A percentile compares a stretch with the other conserved stretches of the same genome.
These are phyloP conservation scores for Cotesia congregata DNA, from an alignment of 2,888 invertebrate species.

Conservation along the genomic window DNA sequence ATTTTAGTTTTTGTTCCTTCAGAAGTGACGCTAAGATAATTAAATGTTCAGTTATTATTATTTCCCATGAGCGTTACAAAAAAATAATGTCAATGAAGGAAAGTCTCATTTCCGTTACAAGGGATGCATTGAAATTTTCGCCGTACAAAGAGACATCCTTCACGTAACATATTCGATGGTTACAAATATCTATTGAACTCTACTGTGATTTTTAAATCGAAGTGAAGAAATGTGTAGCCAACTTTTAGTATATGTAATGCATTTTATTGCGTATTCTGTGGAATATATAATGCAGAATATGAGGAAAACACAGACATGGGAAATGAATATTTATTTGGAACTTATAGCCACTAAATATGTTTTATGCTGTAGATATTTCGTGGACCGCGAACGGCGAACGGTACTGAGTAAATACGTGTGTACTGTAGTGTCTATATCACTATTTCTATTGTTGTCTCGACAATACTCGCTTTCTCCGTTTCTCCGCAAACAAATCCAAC, in stretches of 20 bases:
- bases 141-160: too few species aligned
- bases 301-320: conserved; percentile 14
- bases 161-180: too few species aligned
- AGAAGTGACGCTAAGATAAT: not conserved
- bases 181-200: too few species aligned
- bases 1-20: not conserved
- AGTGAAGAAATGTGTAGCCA: too few species aligned
- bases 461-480: conserved; percentile 44
- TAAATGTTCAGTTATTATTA: too few species aligned
- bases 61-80: too few species aligned
- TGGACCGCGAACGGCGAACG: conserved; percentile 29
- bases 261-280: too few species aligned
- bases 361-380: conserved; percentile 32
- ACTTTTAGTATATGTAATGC: too few species aligned
- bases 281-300: not conserved
- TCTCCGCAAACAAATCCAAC: conserved; percentile 15
- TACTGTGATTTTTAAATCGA: too few species aligned
- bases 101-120: too few species aligned
- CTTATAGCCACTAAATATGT: conserved; percentile 43
- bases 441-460: conserved; percentile 47
- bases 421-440: conserved; percentile 38
- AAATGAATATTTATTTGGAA: conserved; percentile 40
- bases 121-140: too few species aligned
- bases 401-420: conserved; percentile 30
- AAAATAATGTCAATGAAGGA: too few species aligned